These are phyloP conservation scores for Thereva unica DNA, from an alignment of 2,888 invertebrate genomes.

Conservation along the genomic window DNA sequence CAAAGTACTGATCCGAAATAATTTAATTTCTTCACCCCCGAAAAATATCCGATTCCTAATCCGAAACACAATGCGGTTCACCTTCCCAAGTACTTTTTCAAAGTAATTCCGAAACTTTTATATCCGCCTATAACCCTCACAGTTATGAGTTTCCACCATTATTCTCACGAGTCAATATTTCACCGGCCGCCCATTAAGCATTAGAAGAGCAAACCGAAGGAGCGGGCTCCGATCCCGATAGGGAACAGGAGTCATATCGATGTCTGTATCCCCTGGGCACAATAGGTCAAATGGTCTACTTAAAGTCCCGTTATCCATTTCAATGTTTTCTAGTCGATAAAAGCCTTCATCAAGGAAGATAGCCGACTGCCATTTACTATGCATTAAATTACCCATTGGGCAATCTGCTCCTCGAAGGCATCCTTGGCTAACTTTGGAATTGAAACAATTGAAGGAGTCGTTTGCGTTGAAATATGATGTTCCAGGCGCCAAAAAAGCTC, in stretches of 20 bases:
- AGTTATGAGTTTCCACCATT: no score
- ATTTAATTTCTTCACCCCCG: no score
- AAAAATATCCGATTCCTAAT: no score
- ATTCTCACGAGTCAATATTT: no score
- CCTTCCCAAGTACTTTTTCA: no score
- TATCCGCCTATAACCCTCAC: no score
- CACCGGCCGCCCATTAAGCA: no score
- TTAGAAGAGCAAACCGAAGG: no score
- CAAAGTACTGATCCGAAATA: no score
- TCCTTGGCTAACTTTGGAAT: conserved; percentile 23
- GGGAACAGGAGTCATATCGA: conserved; percentile 8
- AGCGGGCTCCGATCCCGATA: no score
- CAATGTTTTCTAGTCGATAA: conserved; percentile 5
- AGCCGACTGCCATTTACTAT: background rate
- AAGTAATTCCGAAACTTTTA: no score
- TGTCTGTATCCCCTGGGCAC: conserved; percentile 15
- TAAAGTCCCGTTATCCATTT: conserved; percentile 18
- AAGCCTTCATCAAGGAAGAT: background rate
- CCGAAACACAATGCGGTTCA: no score
- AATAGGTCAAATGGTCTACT: conserved; percentile 26
- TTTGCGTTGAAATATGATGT: conserved; percentile 24
- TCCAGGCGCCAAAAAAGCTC: conserved; percentile 28
- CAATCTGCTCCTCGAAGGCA: background rate
- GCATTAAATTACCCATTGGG: conserved; percentile 20
- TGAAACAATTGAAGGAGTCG: conserved; percentile 34